Conservation (phyloP, 2,113 vertebrate genomes). For the Sinosuthora webbiana region DNA sequence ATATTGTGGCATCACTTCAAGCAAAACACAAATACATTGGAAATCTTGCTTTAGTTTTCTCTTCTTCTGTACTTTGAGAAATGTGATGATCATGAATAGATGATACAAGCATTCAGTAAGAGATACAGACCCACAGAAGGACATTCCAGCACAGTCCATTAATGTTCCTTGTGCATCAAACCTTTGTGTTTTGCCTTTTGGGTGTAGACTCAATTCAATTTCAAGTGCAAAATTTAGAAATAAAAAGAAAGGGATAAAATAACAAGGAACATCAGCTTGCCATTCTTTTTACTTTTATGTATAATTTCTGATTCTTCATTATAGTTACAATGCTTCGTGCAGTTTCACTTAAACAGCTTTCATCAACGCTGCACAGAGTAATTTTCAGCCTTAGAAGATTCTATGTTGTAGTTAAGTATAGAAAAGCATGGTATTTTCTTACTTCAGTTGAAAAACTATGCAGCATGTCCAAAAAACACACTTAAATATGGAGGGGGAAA, state of each 20-base stretch:
- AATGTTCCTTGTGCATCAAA: background rate
- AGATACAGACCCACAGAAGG: background rate
- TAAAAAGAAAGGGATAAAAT: background rate
- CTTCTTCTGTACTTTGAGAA: background rate
- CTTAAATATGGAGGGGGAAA: rapidly evolving
- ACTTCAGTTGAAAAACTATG: background rate
- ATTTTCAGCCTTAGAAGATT: background rate
- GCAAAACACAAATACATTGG: background rate
- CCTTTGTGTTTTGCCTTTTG: background rate
- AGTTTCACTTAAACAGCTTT: background rate
- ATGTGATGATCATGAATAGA: background rate
- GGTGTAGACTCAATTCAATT: background rate
- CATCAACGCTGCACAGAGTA: background rate
- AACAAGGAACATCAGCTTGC: background rate
- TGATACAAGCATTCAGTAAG: background rate
- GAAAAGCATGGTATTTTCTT: background rate
- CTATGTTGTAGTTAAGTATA: background rate
- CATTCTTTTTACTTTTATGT: background rate
- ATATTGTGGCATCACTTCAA: background rate
- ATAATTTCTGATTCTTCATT: background rate
- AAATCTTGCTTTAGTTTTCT: background rate
- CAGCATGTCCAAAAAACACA: background rate
- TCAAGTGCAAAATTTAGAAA: background rate
- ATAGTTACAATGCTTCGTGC: background rate
- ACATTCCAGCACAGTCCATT: background rate